Evolutionary conservation across 2,113 vertebrate genomes (phyloP), one percentile per base, ranked within the genome.

Genomic region (Paraplagusia blochii): DNA sequence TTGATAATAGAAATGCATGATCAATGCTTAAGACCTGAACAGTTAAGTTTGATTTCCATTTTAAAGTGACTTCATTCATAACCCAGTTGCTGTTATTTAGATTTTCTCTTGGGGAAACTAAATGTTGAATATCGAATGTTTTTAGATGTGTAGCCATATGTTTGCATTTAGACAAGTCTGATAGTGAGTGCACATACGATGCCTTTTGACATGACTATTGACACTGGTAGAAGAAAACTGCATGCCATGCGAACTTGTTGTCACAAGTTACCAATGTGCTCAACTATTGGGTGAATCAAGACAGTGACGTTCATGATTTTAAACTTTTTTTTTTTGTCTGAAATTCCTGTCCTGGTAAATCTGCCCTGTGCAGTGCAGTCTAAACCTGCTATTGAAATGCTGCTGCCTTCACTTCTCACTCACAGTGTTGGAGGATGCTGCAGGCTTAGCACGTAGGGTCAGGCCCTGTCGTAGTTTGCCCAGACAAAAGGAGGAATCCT

Each of bases 341-440:
- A 17, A 15, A 44, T 54, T 60, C 66, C 75, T 84, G 74, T 83
- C 47, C 75, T 87, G 79, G 83, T 87, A 69, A 85, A 86, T 71
- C 74, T 88, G 84, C 85, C 70, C 66, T 77, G 22, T 68, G 16
- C 22, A 70, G 72, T 84, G 84, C 88, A 83, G 88, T 88, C 70
- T 77, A 79, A 80, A 86, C 77, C 56, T 74, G 38, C 52, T 81
- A 85, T 82, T 89, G 79, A 85, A 87, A 95, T 92, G 93, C 88
- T 93, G 88, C 95, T 95, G 92, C 95, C 95, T 98, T 96, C 94
- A 94, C 87, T 97, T 98, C 95, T 97, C 90, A 93, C 94, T 97
- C 95, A 98, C 95, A 98, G 95, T 95, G 95, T 94, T 88, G 96
- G 97, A 98, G 95, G 96, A 96, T 92, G 94, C 94, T 93, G 95